phyloP scores from a whole-genome alignment of 2,113 vertebrate species.

The Crypturellus undulatus region DNA sequence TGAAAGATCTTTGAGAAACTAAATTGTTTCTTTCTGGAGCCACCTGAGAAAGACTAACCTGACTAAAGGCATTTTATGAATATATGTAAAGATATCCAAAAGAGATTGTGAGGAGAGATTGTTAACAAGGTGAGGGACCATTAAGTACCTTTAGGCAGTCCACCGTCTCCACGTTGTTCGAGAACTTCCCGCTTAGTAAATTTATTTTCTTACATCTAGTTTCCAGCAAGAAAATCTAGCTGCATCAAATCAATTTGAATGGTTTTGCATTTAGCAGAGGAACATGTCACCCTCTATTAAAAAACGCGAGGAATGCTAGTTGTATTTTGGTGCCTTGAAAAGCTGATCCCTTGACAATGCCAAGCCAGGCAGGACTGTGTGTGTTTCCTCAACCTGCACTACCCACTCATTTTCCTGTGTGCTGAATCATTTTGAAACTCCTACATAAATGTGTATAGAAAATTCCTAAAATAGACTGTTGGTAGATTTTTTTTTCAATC shows the following conservation, averaged over 20 bases:
- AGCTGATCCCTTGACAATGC: not conserved
- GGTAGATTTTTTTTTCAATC: not conserved
- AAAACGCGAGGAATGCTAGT: not conserved
- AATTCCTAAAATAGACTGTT: not conserved
- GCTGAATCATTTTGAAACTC: not conserved
- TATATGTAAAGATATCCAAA: not conserved
- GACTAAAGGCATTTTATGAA: not conserved
- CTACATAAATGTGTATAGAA: not conserved
- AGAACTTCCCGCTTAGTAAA: not conserved
- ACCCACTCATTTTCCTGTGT: not conserved
- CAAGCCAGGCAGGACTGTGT: not conserved
- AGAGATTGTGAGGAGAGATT: fast-evolving
- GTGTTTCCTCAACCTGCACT: not conserved
- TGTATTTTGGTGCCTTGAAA: not conserved
- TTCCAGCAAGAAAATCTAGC: not conserved
- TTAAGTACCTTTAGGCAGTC: not conserved
- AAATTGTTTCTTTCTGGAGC: not conserved
- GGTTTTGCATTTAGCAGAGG: fast-evolving
- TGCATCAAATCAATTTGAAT: not conserved
- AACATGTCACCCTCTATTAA: not conserved
- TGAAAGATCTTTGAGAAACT: not conserved
- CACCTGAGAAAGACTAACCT: not conserved
- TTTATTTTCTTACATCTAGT: not conserved
- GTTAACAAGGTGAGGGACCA: not conserved
- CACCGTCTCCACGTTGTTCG: not conserved